Conservation (phyloP, 2,113 vertebrate genomes). For the Talpa occidentalis region DNA sequence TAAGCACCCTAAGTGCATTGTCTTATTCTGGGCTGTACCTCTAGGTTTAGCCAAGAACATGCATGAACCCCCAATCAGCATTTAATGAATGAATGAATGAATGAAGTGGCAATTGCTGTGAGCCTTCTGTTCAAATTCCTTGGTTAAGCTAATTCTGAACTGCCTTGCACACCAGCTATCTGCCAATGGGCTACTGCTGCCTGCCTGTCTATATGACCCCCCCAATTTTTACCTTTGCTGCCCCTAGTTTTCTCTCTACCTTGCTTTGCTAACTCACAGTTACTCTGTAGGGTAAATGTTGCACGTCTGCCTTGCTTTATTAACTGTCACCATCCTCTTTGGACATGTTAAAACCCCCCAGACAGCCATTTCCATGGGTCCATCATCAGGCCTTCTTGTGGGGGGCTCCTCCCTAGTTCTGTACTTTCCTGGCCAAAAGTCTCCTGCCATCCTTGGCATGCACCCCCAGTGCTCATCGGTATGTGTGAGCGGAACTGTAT, state of each 20-base stretch:
- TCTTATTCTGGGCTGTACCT: not conserved
- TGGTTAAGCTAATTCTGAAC: not conserved
- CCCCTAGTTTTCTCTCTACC: not conserved
- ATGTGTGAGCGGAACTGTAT: not conserved
- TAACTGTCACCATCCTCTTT: not conserved
- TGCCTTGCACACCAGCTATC: too few species aligned
- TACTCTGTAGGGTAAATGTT: not conserved
- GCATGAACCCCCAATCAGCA: not conserved
- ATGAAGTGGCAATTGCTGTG: not conserved
- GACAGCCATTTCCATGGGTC: not conserved
- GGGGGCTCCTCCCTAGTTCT: not conserved
- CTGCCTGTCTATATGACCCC: not conserved
- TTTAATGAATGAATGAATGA: not conserved
- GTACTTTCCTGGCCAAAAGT: not conserved
- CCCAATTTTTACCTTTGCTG: not conserved
- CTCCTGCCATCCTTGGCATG: not conserved
- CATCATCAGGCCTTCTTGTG: not conserved
- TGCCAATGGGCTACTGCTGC: not conserved
- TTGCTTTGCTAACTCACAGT: not conserved
- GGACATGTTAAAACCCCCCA: not conserved
- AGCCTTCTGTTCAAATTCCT: not conserved
- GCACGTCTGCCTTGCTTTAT: not conserved
- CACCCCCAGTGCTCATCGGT: rapidly evolving
- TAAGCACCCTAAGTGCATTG: not conserved
- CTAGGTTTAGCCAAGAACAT: not conserved